Evolutionary conservation across 2,888 invertebrate genomes (phyloP), one percentile per base, ranked within the genome.

Genomic region (Aleiodes leptofemur): DNA sequence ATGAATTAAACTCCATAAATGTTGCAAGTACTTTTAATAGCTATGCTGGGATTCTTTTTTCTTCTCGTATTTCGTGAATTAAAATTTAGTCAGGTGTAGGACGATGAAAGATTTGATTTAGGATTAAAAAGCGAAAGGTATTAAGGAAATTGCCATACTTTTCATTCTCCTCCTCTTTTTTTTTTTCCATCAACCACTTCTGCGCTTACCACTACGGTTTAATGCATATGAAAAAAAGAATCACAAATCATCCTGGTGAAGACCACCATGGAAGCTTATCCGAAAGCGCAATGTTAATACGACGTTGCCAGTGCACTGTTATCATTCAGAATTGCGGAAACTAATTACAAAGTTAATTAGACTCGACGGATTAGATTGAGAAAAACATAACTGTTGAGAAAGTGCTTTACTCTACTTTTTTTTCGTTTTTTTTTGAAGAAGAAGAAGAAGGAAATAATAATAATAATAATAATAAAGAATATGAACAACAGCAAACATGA

Each of bases 331-430:
- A 76, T 76, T 79, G 74, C 70, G 74, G 73, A 79, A 78, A 77
- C 76, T 79, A 79, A 77, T 77, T 77, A 79, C 76, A 76, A 79
- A 79, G 77, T 79, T 79, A 77, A 79, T 79, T 77, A 77, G 77
- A 74, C 70, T 74, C 43, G 75, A 50, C 61, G 72, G 75, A 78
- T 78, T 78, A 78, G 76, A 77, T 78, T 78, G 72, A 73, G 74
- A 76, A 78, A 76, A 70, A 69, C 73, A 77, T 59, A 55, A 64
- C 66, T 68, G 66, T 57, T 23, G 23, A 14, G 31, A 31, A 38
- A 50, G 69, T 76, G 61, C 55, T 31, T 61, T 9, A 57, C 59
- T 23, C 23, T 59, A 34, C 34, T 11, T 59, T 34, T 38, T 34
- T n/a, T 31, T 31, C 5, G 5, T 59, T 59, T 38, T 31, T 53